Evolutionary conservation across 2,797 vertebrate genomes (phyloP).

Genomic region (Acomys russatus): DNA sequence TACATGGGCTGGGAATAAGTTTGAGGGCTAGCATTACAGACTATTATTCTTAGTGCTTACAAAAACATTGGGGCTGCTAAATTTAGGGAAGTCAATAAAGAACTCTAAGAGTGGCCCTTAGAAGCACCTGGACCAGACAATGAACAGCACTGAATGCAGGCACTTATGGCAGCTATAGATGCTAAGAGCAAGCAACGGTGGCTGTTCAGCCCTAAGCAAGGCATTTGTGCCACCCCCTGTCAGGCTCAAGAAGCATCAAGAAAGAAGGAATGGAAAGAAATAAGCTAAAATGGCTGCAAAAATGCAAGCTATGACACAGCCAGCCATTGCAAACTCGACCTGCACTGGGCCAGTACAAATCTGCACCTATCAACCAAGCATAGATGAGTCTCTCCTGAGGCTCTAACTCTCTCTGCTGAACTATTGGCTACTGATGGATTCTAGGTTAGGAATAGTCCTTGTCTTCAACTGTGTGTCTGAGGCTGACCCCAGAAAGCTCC

Average conservation of each 20-base stretch:
- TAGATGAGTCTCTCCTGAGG: neutral
- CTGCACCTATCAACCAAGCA: neutral
- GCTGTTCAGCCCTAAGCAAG: too few species aligned
- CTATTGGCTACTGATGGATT: neutral
- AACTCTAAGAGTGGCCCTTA: neutral
- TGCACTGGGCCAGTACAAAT: neutral
- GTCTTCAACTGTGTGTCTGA: neutral
- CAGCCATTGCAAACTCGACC: neutral
- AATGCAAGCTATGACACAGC: neutral
- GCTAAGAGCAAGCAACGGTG: neutral
- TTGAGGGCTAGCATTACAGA: neutral
- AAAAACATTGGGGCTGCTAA: neutral
- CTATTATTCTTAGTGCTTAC: slow-evolving; percentile 44
- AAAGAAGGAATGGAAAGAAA: neutral
- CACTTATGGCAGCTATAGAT: neutral
- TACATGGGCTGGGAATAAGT: neutral
- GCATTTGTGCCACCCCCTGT: neutral
- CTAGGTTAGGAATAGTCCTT: neutral
- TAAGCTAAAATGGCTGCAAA: neutral
- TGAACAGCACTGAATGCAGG: neutral
- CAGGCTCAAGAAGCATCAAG: neutral
- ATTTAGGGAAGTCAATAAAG: slow-evolving; percentile 56
- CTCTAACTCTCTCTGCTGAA: neutral
- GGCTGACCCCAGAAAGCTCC: neutral
- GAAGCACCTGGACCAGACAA: neutral